Percentiles rank a stretch among this genome's conserved stretches.
phyloP scores from a whole-genome alignment of 2,888 invertebrate species.

The Nymphalis urticae region DNA sequence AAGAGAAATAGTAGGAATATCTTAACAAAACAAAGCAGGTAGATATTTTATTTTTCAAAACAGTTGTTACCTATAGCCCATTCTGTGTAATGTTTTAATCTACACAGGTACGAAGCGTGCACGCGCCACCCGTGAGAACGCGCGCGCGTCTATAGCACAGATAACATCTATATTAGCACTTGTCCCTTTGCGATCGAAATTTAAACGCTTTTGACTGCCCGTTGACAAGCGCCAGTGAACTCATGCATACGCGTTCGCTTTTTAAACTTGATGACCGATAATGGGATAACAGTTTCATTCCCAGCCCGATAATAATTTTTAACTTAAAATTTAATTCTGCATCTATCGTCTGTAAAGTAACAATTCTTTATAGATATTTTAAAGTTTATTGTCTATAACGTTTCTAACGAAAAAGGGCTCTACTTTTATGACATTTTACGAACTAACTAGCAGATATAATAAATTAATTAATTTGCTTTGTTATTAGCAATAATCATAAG shows the following conservation, averaged over 20 bases:
- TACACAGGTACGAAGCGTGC: slow-evolving; percentile 45
- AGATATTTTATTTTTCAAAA: background rate
- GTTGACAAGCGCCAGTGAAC: slow-evolving; percentile 44
- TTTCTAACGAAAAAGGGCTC: too few species aligned
- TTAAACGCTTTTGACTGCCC: slow-evolving; percentile 47
- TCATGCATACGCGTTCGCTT: slow-evolving; percentile 33
- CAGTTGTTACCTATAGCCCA: slow-evolving; percentile 10
- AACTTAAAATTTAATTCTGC: background rate
- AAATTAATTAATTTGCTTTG: too few species aligned
- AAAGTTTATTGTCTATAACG: too few species aligned
- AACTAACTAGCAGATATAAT: too few species aligned
- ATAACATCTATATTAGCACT: slow-evolving; percentile 62
- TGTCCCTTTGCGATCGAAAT: slow-evolving; percentile 53
- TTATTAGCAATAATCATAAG: too few species aligned
- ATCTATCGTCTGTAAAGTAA: too few species aligned
- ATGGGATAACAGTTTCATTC: slow-evolving; percentile 15
- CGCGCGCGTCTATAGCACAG: slow-evolving; percentile 48
- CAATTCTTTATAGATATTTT: too few species aligned
- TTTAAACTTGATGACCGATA: slow-evolving; percentile 30
- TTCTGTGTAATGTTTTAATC: slow-evolving; percentile 23
- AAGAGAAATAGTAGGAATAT: too few species aligned
- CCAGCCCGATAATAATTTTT: slow-evolving; percentile 11
- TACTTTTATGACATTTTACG: too few species aligned
- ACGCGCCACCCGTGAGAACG: slow-evolving; percentile 58
- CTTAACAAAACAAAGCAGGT: background rate